Base-by-base conservation (phyloP, 2,797 vertebrate species). In the Enteromius afrohamiltoni region DNA sequence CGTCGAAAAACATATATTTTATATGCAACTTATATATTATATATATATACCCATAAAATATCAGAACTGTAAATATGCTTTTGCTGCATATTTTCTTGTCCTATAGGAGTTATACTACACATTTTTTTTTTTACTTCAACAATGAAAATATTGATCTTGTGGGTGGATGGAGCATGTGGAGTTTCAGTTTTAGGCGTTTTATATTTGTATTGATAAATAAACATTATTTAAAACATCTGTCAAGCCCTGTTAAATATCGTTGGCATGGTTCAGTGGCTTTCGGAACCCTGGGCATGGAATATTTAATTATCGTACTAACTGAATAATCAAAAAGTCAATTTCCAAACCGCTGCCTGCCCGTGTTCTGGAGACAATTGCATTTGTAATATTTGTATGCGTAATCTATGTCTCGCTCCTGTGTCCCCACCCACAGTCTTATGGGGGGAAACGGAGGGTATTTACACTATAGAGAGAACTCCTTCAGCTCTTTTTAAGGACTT, bases 301-400 rank as follows among this genome's bases (percentile, higher is more conserved):
- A 95, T 95, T 95, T 95, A 95, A 95, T 95, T 93, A 94, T 92
- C 85, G 88, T 79, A 89, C 90, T 92, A 93, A 93, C 91, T 92
- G 93, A 94, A 95, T 94, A 94, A 94, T 95, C 91, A 95, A 92
- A 94, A 95, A 95, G 94, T 94, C 90, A 92, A 95, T 95, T 95
- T 94, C 90, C 91, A 91, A 91, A 90, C 91, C 85, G 82, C 89
- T 88, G 83, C 91, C 82, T 76, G 67, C 82, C 90, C 81, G 86
- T 91, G 89, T 87, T 92, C 91, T 71, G 75, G 83, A 94, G 91
- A 95, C 93, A 95, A 94, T 93, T 93, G 94, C 93, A 94, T 93
- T 93, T 92, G 85, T 92, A 93, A 94, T 94, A 94, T 95, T 90
- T 92, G 92, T 93, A 92, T 91, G 90, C 88, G 88, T 90, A 92